Percentiles rank a stretch among this genome's conserved stretches.
Conservation (phyloP, 2,888 invertebrate species). For the Dorcus parallelipipedus region DNA sequence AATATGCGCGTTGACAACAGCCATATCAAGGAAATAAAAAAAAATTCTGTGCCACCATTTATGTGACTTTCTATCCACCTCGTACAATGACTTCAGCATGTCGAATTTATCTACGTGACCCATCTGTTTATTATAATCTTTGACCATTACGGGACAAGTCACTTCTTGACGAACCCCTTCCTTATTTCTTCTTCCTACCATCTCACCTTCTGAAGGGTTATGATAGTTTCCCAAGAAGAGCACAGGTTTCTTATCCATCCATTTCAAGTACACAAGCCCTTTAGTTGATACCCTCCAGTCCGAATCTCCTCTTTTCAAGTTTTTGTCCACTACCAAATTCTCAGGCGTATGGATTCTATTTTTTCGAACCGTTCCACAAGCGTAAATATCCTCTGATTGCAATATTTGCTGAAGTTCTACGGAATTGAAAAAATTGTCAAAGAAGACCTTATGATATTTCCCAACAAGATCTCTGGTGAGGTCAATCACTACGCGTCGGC, state of each 20-base stretch:
- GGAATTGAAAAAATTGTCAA: constrained; percentile 31
- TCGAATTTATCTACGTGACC: constrained; percentile 22
- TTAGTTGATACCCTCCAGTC: neutral
- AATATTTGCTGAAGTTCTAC: constrained; percentile 21
- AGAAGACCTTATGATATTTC: constrained; percentile 24
- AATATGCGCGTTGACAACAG: constrained; percentile 16
- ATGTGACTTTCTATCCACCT: constrained; percentile 18
- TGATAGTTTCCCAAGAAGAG: neutral
- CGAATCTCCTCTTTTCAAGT: neutral
- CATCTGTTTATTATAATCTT: constrained; percentile 24
- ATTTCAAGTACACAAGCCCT: neutral
- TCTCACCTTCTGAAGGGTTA: neutral
- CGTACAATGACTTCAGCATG: constrained; percentile 20
- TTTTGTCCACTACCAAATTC: constrained; percentile 2
- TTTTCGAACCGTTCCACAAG: constrained; percentile 25
- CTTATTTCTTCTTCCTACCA: constrained; percentile 14
- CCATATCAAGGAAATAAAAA: constrained; percentile 12
- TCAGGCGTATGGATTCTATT: constrained; percentile 21
- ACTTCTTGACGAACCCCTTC: constrained; percentile 14
- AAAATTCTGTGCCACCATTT: constrained; percentile 25
- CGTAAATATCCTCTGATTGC: constrained; percentile 19
- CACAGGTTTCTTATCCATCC: constrained; percentile 1
- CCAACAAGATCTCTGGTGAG: constrained; percentile 9
- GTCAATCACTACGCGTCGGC: constrained; percentile 17
- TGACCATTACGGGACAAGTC: constrained; percentile 19